Evolutionary conservation across 2,888 invertebrate genomes (phyloP).

Genomic region (Carcina quercana): DNA sequence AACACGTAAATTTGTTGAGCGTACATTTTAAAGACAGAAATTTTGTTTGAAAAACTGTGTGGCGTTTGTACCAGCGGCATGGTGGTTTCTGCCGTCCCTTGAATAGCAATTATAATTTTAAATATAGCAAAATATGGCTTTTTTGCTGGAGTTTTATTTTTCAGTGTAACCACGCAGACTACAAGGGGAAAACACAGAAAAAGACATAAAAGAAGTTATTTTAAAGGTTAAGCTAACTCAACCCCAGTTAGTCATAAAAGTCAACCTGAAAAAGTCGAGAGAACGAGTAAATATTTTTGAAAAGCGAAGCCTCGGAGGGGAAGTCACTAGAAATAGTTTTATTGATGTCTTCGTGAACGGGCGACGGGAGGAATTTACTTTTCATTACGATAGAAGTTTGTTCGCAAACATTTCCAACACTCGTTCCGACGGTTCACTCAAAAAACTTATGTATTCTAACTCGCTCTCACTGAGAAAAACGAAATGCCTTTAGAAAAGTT

Average conservation of each 20-base stretch:
- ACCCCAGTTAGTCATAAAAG: conserved; percentile 4
- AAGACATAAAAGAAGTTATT: not conserved
- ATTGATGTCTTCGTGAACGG: conserved; percentile 51
- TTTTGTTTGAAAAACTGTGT: too few relatives aligned
- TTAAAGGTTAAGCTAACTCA: too few relatives aligned
- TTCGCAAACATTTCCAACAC: conserved; percentile 55
- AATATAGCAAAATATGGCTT: too few relatives aligned
- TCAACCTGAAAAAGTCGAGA: conserved; percentile 15
- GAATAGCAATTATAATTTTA: too few relatives aligned
- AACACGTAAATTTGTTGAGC: too few relatives aligned
- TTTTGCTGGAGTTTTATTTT: too few relatives aligned
- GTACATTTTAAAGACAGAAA: too few relatives aligned
- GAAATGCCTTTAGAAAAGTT: conserved; percentile 10
- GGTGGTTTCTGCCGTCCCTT: too few relatives aligned
- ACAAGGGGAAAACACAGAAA: too few relatives aligned
- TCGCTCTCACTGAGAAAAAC: conserved; percentile 9
- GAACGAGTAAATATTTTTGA: conserved; percentile 54
- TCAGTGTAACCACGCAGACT: too few relatives aligned
- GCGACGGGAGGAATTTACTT: conserved; percentile 51
- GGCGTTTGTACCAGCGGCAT: too few relatives aligned
- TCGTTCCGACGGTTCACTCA: conserved; percentile 26
- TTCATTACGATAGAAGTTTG: conserved; percentile 64
- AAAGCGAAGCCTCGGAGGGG: conserved; percentile 31
- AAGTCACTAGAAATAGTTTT: conserved; percentile 50
- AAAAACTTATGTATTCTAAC: conserved; percentile 19